phyloP scores from a whole-genome alignment of 2,888 invertebrate species.

The Hirudinaria manillensis region DNA sequence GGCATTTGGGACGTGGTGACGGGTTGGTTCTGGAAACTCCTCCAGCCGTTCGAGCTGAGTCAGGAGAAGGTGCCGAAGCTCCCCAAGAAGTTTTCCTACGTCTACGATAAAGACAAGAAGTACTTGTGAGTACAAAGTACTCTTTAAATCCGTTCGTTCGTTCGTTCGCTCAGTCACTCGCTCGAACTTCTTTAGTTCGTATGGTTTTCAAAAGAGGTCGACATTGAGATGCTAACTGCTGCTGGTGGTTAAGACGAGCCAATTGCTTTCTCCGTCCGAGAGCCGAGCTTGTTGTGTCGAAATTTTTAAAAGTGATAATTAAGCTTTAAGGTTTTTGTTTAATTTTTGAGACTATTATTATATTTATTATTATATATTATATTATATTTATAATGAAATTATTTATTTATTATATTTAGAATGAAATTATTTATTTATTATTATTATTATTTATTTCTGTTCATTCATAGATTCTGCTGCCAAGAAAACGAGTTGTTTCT shows the following conservation, averaged over 20 bases:
- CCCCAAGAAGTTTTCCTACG: constrained; percentile 75
- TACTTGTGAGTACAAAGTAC: constrained; percentile 68
- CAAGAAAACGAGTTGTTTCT: constrained; percentile 51
- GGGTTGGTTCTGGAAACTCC: constrained; percentile 47
- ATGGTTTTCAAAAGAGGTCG: background rate
- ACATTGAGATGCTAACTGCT: background rate
- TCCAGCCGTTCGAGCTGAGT: constrained; percentile 67
- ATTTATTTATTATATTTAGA: background rate
- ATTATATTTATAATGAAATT: background rate
- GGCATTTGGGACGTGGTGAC: constrained; percentile 39
- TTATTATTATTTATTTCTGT: background rate
- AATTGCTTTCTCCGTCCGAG: no score
- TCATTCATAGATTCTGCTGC: constrained; percentile 5
- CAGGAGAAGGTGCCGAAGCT: constrained; percentile 68
- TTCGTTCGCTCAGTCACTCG: background rate
- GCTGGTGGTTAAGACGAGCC: background rate
- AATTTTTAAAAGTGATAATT: no score
- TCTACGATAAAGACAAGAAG: constrained; percentile 82
- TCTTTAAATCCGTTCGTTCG: background rate
- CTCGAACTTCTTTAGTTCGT: no score
- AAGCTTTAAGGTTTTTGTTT: no score
- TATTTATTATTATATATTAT: no score
- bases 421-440: background rate
- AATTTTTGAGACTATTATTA: no score
- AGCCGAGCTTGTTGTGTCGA: no score